These are phyloP conservation scores for Fabriciana adippe DNA, from an alignment of 2,888 invertebrate species.

Conservation along the genomic window DNA sequence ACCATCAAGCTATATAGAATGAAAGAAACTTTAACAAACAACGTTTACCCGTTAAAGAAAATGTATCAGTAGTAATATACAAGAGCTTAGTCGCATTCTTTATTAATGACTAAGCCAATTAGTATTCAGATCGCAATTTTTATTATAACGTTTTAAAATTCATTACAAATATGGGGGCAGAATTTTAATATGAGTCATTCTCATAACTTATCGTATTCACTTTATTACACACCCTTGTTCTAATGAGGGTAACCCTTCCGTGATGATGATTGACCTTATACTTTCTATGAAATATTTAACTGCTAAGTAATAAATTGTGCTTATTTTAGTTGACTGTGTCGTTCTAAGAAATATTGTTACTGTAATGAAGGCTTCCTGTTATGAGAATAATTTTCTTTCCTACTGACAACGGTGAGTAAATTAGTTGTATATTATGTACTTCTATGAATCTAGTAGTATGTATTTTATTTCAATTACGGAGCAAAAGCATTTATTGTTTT, in stretches of 20 bases:
- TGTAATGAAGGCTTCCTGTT: no score
- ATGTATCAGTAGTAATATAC: neutral
- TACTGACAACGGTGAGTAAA: neutral
- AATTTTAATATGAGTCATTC: constrained; percentile 47
- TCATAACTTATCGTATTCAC: constrained; percentile 36
- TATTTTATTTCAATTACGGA: no score
- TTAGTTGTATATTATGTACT: neutral
- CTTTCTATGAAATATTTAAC: constrained; percentile 12
- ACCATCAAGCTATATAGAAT: no score
- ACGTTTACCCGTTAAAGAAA: no score
- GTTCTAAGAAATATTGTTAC: neutral
- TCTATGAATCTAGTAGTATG: no score
- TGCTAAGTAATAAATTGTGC: neutral
- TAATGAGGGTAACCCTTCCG: constrained; percentile 19
- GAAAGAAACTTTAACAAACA: no score
- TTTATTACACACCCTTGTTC: constrained; percentile 35
- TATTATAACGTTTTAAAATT: constrained; percentile 17
- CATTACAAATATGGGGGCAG: constrained; percentile 17
- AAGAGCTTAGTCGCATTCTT: constrained; percentile 18
- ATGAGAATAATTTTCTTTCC: neutral
- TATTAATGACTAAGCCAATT: constrained; percentile 23
- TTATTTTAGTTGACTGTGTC: constrained; percentile 5
- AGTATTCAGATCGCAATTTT: constrained; percentile 28
- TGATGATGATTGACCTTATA: constrained; percentile 14
- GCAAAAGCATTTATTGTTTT: no score